These are phyloP conservation scores for Pangasius djambal DNA, from an alignment of 2,797 vertebrate species.

Conservation along the genomic window DNA sequence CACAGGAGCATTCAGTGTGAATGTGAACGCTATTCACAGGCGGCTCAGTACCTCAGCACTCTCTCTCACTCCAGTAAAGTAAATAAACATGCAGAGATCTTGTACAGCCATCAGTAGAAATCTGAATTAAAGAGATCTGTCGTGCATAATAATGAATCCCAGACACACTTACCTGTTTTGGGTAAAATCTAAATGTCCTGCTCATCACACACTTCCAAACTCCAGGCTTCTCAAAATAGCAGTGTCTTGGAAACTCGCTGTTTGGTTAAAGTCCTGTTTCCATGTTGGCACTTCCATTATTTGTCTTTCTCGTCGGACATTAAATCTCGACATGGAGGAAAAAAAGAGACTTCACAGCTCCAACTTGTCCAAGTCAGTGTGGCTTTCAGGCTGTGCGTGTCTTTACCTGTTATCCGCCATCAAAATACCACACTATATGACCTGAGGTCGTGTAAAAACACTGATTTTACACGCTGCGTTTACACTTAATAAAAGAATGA, in stretches of 20 bases:
- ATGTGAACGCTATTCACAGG: neutral
- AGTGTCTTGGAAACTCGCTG: neutral
- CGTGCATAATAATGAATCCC: neutral
- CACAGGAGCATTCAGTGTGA: too few species aligned
- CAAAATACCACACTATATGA: conserved; percentile 38
- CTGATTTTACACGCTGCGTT: conserved; percentile 13
- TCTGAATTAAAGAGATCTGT: neutral
- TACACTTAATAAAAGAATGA: neutral
- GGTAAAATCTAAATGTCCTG: neutral
- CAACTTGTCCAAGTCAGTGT: conserved; percentile 41
- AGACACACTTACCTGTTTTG: conserved; percentile 29
- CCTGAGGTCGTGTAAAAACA: conserved; percentile 35
- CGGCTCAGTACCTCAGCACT: neutral
- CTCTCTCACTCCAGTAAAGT: too few species aligned
- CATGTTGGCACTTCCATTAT: conserved; percentile 28
- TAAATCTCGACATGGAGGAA: conserved; percentile 40
- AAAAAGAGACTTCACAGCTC: conserved; percentile 20
- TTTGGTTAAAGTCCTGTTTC: conserved; percentile 21
- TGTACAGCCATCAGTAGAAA: neutral
- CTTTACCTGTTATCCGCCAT: conserved; percentile 45
- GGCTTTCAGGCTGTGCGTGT: conserved; percentile 17
- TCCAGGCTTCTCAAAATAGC: neutral
- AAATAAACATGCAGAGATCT: neutral
- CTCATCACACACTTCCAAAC: neutral
- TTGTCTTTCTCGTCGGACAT: conserved; percentile 30